These are phyloP conservation scores for Cepaea hortensis DNA, from an alignment of 2,888 invertebrate genomes.

Conservation along the genomic window DNA sequence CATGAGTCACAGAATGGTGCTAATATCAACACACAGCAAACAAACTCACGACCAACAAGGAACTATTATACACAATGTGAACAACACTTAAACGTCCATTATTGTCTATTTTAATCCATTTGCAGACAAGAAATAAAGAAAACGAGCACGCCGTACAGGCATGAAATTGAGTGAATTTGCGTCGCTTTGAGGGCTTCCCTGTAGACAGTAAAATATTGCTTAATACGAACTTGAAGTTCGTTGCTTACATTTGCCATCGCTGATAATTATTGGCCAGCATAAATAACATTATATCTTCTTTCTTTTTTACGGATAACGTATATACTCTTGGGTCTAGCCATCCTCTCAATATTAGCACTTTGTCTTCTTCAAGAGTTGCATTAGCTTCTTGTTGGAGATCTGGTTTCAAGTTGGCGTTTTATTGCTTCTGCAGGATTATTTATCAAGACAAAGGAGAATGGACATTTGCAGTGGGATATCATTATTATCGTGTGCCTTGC, in stretches of 20 bases:
- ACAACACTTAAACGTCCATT: too few species aligned
- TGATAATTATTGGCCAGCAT: background rate
- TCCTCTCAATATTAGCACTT: background rate
- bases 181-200: background rate
- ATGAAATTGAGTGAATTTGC: background rate
- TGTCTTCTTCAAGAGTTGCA: background rate
- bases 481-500: too few species aligned
- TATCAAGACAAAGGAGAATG: too few species aligned
- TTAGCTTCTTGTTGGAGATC: background rate
- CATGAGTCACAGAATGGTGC: too few species aligned
- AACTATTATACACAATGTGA: too few species aligned
- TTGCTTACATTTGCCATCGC: background rate
- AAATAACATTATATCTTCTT: background rate
- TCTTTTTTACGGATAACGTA: background rate
- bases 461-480: too few species aligned
- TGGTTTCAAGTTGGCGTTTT: background rate
- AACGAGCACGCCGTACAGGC: background rate
- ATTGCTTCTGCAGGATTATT: background rate
- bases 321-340: background rate
- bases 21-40: too few species aligned
- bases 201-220: constrained; percentile 1
- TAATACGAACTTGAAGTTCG: background rate
- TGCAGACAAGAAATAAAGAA: background rate
- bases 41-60: too few species aligned
- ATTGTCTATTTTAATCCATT: too few species aligned